Percentiles rank a stretch among this genome's conserved stretches.
These are phyloP conservation scores for Tanytarsus gracilentus DNA, from an alignment of 2,888 invertebrate species.

Conservation along the genomic window DNA sequence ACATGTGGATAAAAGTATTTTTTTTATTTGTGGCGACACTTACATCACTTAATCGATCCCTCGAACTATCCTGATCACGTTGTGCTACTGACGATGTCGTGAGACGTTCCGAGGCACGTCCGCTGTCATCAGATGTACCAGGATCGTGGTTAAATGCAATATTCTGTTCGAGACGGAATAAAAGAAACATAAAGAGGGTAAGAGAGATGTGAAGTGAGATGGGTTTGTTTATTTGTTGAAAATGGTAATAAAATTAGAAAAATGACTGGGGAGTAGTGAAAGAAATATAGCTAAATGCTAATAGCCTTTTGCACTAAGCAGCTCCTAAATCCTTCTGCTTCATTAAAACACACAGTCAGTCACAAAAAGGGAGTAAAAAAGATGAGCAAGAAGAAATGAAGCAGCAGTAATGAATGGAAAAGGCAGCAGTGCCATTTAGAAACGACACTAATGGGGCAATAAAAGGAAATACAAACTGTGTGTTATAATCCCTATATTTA, in stretches of 20 bases:
- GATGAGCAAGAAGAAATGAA: not conserved
- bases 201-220: not conserved
- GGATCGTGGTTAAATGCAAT: slow-evolving; percentile 66
- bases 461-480: not conserved
- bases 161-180: slow-evolving; percentile 46
- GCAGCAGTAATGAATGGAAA: no score
- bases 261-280: not conserved
- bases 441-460: slow-evolving; percentile 2
- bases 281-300: slow-evolving; percentile 3
- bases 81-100: slow-evolving; percentile 66
- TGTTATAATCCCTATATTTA: slow-evolving; percentile 14
- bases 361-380: not conserved
- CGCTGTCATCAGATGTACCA: slow-evolving; percentile 77
- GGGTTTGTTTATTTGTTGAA: not conserved
- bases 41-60: slow-evolving; percentile 79
- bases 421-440: no score
- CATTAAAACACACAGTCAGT: not conserved
- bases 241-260: slow-evolving; percentile 1
- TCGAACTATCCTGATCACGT: slow-evolving; percentile 71
- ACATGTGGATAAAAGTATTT: not conserved
- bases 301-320: not conserved
- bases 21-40: slow-evolving; percentile 45
- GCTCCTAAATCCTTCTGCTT: slow-evolving; percentile 1
- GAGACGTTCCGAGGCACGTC: slow-evolving; percentile 70
- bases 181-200: not conserved